These are phyloP conservation scores for Branchipolynoe longqiensis DNA, from an alignment of 2,888 invertebrate species.

Conservation along the genomic window DNA sequence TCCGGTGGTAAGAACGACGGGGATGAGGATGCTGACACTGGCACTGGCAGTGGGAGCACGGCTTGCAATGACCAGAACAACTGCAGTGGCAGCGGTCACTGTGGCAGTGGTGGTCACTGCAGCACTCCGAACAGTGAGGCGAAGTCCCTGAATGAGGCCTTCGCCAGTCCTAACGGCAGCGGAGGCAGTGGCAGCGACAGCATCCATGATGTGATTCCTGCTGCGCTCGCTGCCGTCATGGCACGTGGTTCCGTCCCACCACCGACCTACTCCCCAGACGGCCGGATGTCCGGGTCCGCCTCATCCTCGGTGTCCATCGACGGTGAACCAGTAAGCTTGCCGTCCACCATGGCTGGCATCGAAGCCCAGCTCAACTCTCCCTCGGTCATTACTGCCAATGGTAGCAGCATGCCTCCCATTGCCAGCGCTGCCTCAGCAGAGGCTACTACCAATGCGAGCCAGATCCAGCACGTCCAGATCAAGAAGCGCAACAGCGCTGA, in stretches of 20 bases:
- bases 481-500: constrained; percentile 78
- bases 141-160: constrained; percentile 45
- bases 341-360: constrained; percentile 20
- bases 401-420: neutral
- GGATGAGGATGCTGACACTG: constrained; percentile 34
- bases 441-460: neutral
- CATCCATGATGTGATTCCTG: constrained; percentile 47
- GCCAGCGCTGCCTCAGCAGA: neutral
- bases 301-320: constrained; percentile 42
- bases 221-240: constrained; percentile 50
- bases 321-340: constrained; percentile 21
- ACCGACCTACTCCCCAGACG: constrained; percentile 40
- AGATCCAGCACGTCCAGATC: constrained; percentile 49
- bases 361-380: constrained; percentile 15
- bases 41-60: constrained; percentile 18
- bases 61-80: constrained; percentile 54
- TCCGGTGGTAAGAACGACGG: neutral
- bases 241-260: constrained; percentile 11
- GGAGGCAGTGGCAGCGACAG: constrained; percentile 48
- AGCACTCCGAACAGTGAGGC: constrained; percentile 34
- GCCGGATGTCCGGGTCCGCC: constrained; percentile 41
- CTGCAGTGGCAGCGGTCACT: constrained; percentile 35
- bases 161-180: constrained; percentile 45
- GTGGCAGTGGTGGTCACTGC: constrained; percentile 37
- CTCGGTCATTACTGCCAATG: neutral